Evolutionary conservation across 2,113 vertebrate species (phyloP), one percentile per base, ranked within the genome.

Genomic region (Chionodraco myersi): DNA sequence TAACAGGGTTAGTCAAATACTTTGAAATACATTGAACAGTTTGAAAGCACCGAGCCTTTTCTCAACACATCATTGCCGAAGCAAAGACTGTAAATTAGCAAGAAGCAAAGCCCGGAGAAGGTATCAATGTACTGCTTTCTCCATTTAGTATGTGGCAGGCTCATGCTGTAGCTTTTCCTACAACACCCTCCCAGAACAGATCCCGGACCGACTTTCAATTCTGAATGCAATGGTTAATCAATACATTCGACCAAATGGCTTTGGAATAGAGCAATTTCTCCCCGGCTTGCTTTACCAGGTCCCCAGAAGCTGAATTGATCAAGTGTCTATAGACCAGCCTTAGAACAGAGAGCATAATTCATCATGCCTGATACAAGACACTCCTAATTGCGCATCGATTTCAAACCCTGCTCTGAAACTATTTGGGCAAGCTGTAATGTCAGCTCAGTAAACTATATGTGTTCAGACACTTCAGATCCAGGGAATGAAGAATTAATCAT

Each of bases 311-410:
- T 61, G 69, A 59, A 93, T 90, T 92, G 90, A 93, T 92, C 89
- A 89, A 75, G 82, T 91, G 86, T 91, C 92, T 83, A 82, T 90
- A 84, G 82, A 86, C 56, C 83, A 58, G 82, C 75, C 78, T 82
- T 69, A 86, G 81, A 86, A 89, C 84, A 87, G 86, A 86, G 89
- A 89, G 88, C 89, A 92, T 91, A 86, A 89, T 93, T 92, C 85
- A 92, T 92, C 90, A 90, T 64, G 83, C 85, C 86, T 88, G 91
- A 92, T 92, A 91, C 87, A 89, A 91, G 91, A 92, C 91, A 84
- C 86, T 53, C 61, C 88, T 94, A 91, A 93, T 93, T 92, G 93
- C 30, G 13, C 88, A 91, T 94, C 45, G 93, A 93, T 93, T 89
- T 89, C 80, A 81, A 74, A 49, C 83, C 81, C 80, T 80, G 90